phyloP scores from a whole-genome alignment of 2,888 invertebrate genomes.

The Athalia rosae region DNA sequence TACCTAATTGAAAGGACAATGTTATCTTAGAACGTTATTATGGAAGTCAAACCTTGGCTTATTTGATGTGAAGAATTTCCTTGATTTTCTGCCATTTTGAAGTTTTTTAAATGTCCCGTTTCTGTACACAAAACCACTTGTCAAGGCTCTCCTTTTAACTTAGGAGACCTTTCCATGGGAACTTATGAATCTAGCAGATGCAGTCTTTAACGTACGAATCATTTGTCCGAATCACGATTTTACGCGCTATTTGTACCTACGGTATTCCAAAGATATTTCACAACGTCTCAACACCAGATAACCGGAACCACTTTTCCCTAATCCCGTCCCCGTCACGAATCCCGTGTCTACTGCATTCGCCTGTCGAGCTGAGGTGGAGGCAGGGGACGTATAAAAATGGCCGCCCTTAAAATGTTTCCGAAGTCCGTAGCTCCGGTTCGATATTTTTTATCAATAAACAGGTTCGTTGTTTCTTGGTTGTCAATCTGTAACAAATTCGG shows the following conservation, averaged over 20 bases:
- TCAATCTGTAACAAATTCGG: background rate
- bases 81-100: conserved; percentile 84
- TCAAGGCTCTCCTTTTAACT: conserved; percentile 59
- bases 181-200: conserved; percentile 64
- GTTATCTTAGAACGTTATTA: background rate
- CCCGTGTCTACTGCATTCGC: background rate
- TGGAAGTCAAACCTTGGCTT: conserved; percentile 67
- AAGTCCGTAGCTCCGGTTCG: conserved; percentile 14
- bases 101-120: conserved; percentile 45
- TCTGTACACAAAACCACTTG: conserved; percentile 52
- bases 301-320: conserved; percentile 35
- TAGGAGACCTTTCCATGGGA: conserved; percentile 67
- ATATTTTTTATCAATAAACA: conserved; percentile 21
- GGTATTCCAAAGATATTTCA: conserved; percentile 23
- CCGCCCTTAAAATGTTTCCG: conserved; percentile 22
- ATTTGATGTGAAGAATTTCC: conserved; percentile 82
- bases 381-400: conserved; percentile 22
- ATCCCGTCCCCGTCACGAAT: conserved; percentile 17
- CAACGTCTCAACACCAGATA: background rate
- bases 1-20: background rate
- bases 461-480: conserved; percentile 5
- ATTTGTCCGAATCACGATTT: conserved; percentile 48
- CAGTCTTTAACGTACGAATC: conserved; percentile 59
- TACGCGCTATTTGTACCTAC: conserved; percentile 27
- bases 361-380: background rate